Conservation (phyloP, 2,797 vertebrate species). For the Pangasius djambal region DNA sequence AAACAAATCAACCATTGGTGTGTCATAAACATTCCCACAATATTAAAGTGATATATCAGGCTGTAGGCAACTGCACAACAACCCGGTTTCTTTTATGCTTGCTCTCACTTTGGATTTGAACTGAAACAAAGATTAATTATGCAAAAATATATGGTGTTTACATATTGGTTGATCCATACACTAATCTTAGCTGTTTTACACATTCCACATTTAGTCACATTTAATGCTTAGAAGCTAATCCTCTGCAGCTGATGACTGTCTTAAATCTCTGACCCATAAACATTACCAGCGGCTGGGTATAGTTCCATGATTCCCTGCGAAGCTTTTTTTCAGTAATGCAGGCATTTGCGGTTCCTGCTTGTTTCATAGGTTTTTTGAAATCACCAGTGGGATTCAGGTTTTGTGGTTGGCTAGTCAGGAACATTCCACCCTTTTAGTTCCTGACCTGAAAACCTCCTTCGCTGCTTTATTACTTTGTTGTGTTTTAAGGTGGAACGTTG, state of each 20-base stretch:
- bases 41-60: background rate
- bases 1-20: background rate
- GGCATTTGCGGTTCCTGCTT: background rate
- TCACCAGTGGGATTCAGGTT: background rate
- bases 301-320: background rate
- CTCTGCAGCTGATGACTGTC: background rate
- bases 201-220: background rate
- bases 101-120: background rate
- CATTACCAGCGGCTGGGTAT: background rate
- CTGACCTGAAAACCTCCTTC: background rate
- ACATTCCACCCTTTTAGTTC: background rate
- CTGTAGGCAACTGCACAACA: background rate
- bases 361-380: background rate
- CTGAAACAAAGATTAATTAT: background rate
- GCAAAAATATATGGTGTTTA: no score
- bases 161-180: background rate
- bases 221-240: slow-evolving; percentile 1
- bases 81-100: background rate
- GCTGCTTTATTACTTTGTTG: background rate
- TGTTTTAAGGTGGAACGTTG: background rate
- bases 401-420: background rate
- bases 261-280: slow-evolving; percentile 1
- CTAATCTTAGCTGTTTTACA: background rate
- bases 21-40: background rate
- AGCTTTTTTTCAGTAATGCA: background rate